A percentile compares a stretch with the other conserved stretches of the same genome.
These are phyloP conservation scores for Oreotrochilus melanogaster DNA, from an alignment of 2,113 vertebrate genomes.

Conservation along the genomic window DNA sequence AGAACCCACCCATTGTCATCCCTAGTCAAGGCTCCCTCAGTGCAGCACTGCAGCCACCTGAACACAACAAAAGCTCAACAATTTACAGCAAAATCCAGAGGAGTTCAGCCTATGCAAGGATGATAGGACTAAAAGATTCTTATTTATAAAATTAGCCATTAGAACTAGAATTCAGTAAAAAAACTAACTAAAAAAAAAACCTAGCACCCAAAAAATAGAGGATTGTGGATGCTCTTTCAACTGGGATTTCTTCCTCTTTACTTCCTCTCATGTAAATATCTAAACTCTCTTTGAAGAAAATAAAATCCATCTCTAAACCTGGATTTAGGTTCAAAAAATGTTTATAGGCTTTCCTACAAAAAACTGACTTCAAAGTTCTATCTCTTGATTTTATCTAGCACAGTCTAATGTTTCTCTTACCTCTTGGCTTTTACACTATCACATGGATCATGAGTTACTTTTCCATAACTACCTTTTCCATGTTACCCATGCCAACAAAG, in stretches of 20 bases:
- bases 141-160: neutral
- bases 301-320: neutral
- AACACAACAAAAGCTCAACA: neutral
- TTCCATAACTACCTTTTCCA: neutral
- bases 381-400: neutral
- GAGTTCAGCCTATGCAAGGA: rapidly evolving
- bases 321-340: neutral
- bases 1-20: rapidly evolving
- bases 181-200: neutral
- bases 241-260: neutral
- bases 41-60: neutral
- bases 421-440: neutral
- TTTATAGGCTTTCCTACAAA: neutral
- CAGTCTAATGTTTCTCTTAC: neutral
- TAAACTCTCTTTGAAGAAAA: neutral
- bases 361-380: slow-evolving; percentile 16
- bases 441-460: neutral
- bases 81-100: neutral
- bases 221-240: neutral
- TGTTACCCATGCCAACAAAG: neutral
- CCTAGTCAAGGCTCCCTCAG: neutral
- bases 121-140: neutral
- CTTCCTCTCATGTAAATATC: neutral
- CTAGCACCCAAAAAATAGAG: neutral
- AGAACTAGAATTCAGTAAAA: neutral